Percentiles rank a stretch among this genome's conserved stretches.
Evolutionary conservation across 2,797 vertebrate genomes (phyloP).

Genomic region (Amniataba percoides): DNA sequence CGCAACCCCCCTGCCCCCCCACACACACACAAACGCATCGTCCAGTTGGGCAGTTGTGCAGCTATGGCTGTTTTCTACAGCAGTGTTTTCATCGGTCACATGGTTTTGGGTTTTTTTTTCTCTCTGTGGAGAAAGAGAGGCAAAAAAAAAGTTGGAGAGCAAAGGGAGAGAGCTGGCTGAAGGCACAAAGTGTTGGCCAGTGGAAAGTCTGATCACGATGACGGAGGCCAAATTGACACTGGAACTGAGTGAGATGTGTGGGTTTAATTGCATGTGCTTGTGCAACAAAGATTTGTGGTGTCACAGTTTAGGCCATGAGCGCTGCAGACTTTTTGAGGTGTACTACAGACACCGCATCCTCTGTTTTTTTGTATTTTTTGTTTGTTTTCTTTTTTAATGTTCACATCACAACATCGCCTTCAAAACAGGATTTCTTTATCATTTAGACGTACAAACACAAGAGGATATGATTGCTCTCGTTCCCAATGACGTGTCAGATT

Average conservation of each 20-base stretch:
- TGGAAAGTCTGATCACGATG: constrained; percentile 33
- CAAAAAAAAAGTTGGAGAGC: constrained; percentile 32
- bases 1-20: neutral
- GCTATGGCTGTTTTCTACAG: constrained; percentile 24
- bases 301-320: constrained; percentile 13
- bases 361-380: constrained; percentile 10
- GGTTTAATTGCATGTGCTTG: constrained; percentile 37
- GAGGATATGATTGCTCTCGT: neutral
- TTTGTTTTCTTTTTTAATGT: too few relatives aligned
- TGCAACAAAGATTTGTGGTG: constrained; percentile 21
- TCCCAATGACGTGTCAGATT: constrained; percentile 1
- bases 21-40: neutral
- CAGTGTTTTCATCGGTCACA: constrained; percentile 22
- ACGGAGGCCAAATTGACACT: constrained; percentile 39
- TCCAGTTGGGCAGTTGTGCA: constrained; percentile 3
- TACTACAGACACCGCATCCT: neutral
- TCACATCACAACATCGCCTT: neutral
- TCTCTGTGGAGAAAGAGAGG: constrained; percentile 19
- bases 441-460: constrained; percentile 9
- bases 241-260: constrained; percentile 33
- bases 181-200: constrained; percentile 43
- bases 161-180: constrained; percentile 29
- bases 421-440: neutral
- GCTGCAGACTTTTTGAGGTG: neutral
- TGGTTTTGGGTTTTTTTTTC: constrained; percentile 11